Evolutionary conservation across 2,888 invertebrate genomes (phyloP).

Genomic region (Thyatira batis): DNA sequence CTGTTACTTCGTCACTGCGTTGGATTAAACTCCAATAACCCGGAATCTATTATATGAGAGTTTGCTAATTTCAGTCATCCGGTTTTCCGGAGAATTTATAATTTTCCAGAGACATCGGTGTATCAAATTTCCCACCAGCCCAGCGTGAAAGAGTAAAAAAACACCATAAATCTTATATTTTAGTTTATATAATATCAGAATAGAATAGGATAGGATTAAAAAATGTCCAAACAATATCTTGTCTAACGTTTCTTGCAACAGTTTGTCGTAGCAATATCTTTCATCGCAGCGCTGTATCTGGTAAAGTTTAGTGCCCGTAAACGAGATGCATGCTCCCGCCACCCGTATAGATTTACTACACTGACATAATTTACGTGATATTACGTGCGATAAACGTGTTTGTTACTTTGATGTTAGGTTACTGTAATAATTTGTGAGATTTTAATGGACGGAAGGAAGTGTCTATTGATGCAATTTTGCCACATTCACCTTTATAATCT

Average conservation of each 20-base stretch:
- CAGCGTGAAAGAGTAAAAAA: too few species aligned
- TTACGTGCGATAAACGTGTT: constrained; percentile 3
- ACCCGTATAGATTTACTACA: constrained; percentile 8
- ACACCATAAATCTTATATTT: too few species aligned
- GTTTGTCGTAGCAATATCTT: not conserved
- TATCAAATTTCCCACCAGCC: too few species aligned
- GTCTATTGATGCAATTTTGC: not conserved
- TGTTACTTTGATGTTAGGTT: not conserved
- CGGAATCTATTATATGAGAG: too few species aligned
- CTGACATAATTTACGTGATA: constrained; percentile 6
- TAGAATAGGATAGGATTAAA: not conserved
- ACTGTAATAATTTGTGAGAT: not conserved
- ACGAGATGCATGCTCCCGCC: constrained; percentile 6
- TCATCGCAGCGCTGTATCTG: constrained; percentile 5
- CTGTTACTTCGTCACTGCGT: too few species aligned
- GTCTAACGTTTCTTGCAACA: not conserved
- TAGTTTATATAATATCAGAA: not conserved
- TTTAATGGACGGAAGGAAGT: not conserved
- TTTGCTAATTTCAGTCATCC: too few species aligned
- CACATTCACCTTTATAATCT: too few species aligned
- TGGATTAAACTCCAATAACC: too few species aligned
- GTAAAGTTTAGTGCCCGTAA: constrained; percentile 8
- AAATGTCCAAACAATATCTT: not conserved
- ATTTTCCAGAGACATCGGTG: too few species aligned
- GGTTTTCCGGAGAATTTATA: too few species aligned